These are phyloP conservation scores for Periophthalmus modestus DNA, from an alignment of 2,113 vertebrate genomes.

Conservation along the genomic window DNA sequence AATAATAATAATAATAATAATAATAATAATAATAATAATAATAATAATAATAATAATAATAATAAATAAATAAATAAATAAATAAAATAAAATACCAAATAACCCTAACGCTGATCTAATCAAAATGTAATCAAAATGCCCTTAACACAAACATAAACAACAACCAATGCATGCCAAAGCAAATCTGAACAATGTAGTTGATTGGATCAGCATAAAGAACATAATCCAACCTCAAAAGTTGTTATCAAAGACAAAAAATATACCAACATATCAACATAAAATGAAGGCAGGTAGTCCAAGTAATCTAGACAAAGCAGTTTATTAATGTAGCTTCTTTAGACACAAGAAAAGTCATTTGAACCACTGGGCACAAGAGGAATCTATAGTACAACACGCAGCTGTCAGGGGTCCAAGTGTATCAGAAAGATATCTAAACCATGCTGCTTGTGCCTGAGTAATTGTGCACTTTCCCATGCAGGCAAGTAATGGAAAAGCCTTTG, in stretches of 20 bases:
- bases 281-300: background rate
- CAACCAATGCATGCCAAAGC: background rate
- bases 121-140: background rate
- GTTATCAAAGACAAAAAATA: too few species aligned
- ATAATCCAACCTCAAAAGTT: too few species aligned
- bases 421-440: constrained; percentile 46
- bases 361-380: background rate
- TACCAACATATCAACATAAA: background rate
- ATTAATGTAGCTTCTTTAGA: background rate
- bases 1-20: too few species aligned
- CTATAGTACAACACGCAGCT: constrained; percentile 12
- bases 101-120: too few species aligned
- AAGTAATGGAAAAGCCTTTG: constrained; percentile 72
- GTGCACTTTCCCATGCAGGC: constrained; percentile 67
- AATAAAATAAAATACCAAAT: too few species aligned
- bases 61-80: too few species aligned
- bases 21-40: too few species aligned
- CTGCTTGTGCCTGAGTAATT: constrained; percentile 53
- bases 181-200: background rate
- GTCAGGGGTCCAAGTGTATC: constrained; percentile 36
- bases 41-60: too few species aligned
- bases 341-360: background rate
- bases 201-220: background rate
- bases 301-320: background rate
- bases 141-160: background rate